Conservation (phyloP, 2,888 invertebrate species). For the Congeria kusceri region DNA sequence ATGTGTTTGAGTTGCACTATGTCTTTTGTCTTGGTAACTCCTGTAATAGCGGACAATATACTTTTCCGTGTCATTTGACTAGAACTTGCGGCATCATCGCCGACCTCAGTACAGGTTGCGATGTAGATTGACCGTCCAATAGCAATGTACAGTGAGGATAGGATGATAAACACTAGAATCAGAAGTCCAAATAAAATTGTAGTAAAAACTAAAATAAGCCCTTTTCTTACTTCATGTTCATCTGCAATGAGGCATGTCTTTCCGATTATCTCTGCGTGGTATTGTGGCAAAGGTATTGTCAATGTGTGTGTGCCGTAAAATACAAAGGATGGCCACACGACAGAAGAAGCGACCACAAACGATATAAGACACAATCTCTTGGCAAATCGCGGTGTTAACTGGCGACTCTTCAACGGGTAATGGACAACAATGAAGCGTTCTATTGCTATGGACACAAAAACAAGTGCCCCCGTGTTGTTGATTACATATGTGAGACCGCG, state of each 20-base stretch:
- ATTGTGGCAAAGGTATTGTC: constrained; percentile 7
- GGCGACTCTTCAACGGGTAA: constrained; percentile 47
- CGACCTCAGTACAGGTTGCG: constrained; percentile 50
- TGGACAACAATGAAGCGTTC: constrained; percentile 57
- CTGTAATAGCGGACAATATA: constrained; percentile 55
- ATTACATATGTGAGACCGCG: constrained; percentile 51
- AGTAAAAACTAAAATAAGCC: constrained; percentile 44
- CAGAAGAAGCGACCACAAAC: constrained; percentile 34
- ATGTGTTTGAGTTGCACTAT: not conserved
- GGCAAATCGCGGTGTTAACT: constrained; percentile 46
- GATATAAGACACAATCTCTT: constrained; percentile 44
- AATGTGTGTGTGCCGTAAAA: constrained; percentile 57
- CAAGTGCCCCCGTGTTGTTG: constrained; percentile 57
- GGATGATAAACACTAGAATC: constrained; percentile 36
- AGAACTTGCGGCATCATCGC: constrained; percentile 10
- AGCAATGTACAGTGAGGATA: constrained; percentile 50
- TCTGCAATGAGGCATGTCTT: constrained; percentile 61
- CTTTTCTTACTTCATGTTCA: constrained; percentile 47
- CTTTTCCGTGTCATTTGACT: constrained; percentile 40
- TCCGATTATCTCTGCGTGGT: constrained; percentile 19
- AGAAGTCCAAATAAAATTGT: constrained; percentile 46
- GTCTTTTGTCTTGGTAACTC: constrained; percentile 29
- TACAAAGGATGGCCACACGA: constrained; percentile 58
- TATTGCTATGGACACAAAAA: constrained; percentile 58
- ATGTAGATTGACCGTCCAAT: constrained; percentile 59